Conservation (phyloP, 2,888 invertebrate species). For the Alloplasta piceator region DNA sequence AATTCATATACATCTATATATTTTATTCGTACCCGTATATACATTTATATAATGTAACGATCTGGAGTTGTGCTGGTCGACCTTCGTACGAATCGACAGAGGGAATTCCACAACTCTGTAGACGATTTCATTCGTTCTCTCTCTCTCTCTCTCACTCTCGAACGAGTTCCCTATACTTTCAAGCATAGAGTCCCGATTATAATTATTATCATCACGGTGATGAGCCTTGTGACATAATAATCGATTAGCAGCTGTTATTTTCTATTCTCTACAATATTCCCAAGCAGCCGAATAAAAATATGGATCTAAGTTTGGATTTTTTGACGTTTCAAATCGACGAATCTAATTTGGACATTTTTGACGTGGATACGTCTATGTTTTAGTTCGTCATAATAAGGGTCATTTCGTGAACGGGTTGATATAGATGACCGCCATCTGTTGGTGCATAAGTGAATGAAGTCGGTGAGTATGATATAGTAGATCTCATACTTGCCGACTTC, state of each 20-base stretch:
- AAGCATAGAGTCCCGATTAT: neutral
- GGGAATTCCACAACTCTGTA: conserved; percentile 58
- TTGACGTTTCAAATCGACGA: no score
- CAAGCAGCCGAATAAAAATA: no score
- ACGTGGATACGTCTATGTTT: no score
- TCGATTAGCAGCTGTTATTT: conserved; percentile 34
- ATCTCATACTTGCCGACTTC: no score
- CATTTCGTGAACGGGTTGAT: no score
- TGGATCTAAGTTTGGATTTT: no score
- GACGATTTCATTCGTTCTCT: conserved; percentile 40
- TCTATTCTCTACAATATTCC: neutral
- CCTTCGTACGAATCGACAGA: conserved; percentile 64
- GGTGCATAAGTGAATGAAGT: no score
- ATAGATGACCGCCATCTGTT: no score
- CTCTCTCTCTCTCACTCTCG: conserved; percentile 15
- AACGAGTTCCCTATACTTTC: conserved; percentile 8
- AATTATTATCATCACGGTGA: neutral
- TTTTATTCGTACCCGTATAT: neutral
- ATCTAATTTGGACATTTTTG: no score
- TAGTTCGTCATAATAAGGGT: no score
- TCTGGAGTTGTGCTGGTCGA: conserved; percentile 62
- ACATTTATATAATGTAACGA: conserved; percentile 24
- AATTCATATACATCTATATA: conserved; percentile 36
- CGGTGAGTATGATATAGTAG: no score
- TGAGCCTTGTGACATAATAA: conserved; percentile 32